Conservation (phyloP, 2,888 invertebrate species). For the Leptinotarsa rubiginosa region DNA sequence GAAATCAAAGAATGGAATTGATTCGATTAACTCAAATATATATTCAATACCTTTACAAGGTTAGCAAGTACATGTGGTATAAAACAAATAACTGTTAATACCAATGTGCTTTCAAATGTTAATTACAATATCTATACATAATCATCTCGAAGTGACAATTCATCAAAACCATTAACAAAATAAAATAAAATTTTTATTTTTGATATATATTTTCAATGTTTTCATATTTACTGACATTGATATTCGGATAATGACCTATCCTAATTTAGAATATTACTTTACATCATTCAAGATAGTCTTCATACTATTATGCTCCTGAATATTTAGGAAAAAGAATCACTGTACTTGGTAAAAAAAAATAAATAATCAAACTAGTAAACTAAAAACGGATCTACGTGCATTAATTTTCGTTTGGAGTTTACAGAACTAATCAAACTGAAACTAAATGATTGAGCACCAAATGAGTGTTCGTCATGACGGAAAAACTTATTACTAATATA, state of each 20-base stretch:
- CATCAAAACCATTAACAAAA: neutral
- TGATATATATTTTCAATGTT: neutral
- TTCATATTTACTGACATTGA: constrained; percentile 4
- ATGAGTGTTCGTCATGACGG: constrained; percentile 39
- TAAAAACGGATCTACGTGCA: constrained; percentile 2
- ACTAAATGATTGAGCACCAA: constrained; percentile 40
- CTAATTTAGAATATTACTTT: constrained; percentile 36
- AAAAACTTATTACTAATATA: constrained; percentile 48
- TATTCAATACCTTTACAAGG: neutral
- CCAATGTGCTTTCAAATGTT: no score
- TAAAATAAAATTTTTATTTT: neutral
- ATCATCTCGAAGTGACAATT: neutral
- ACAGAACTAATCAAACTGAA: constrained; percentile 3
- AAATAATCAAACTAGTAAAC: constrained; percentile 6
- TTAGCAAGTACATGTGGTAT: neutral
- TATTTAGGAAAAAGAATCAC: neutral
- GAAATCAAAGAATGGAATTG: no score
- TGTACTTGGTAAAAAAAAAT: constrained; percentile 10
- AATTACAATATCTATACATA: neutral
- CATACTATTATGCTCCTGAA: neutral
- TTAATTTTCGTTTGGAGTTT: neutral
- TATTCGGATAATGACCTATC: constrained; percentile 25
- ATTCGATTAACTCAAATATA: no score
- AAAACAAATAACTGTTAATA: neutral
- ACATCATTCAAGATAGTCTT: constrained; percentile 19